Evolutionary conservation across 2,888 invertebrate species (phyloP), one percentile per base, ranked within the genome.

Genomic region (Drosophila paranaensis): DNA sequence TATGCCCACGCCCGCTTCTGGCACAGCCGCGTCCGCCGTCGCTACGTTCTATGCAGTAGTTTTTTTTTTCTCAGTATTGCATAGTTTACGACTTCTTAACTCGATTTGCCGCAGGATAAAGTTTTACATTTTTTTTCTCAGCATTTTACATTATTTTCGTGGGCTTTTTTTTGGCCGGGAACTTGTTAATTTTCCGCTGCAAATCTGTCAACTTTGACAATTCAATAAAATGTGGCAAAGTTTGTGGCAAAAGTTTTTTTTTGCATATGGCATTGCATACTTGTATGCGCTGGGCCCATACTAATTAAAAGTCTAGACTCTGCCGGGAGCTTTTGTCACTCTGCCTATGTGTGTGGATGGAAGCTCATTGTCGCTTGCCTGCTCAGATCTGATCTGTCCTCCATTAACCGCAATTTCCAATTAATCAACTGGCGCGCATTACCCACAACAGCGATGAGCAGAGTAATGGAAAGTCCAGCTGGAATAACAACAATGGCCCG

Each of bases 131-230:
- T 76, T 55, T 63, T 63, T 60, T 40, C 40, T 39, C 33, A 46
- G 51, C 48, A 61, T 58, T 53, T 60, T 25, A 42, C 64, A 62
- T 64, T 54, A 51, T 43, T 42, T 30, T 48, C 30, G n/a, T 10
- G 30, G n/a, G n/a, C n/a, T 46, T 46, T 42, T 39, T 56, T 65
- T 35, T 3, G 6, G 20, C 2, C 48, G 25, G 72, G 70, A 89
- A 87, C 85, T 87, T 89, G 88, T 89, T 87, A 87, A 87, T 87
- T 87, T 87, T 87, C 89, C 89, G 88, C 88, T 81, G 86, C 81
- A 85, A 89, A 89, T 85, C 79, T 89, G 87, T 88, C 89, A 89
- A 88, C 75, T 88, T 66, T 68, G 58, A 60, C 60, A 64, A 74
- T 79, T 75, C 85, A 82, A 79, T 85, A 76, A 70, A 77, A 76